Base-by-base conservation (phyloP, 2,888 invertebrate genomes). In the Chrysina gloriosa region DNA sequence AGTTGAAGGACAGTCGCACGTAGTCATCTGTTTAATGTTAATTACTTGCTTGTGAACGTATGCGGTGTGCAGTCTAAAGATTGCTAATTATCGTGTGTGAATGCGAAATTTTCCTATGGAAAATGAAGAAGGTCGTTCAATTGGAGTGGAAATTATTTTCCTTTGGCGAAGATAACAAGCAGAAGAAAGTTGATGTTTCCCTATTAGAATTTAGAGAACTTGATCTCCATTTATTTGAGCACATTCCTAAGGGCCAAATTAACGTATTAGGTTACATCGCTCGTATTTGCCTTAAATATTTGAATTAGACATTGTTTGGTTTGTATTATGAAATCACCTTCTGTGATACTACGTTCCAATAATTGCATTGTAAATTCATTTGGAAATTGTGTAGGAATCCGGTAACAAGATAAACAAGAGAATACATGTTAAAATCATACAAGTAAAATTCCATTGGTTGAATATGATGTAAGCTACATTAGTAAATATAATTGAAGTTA, bases 1-100 rank as follows among this genome's bases (percentile, higher is more conserved):
- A 75, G 73, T 66, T 70, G 72, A 75, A 73, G 72, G 70, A 65
- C 70, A 68, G 70, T 69, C 36, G 69, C 68, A 69, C 68, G 69
- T 69, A 68, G 67, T 52, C 69, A 69, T 73, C 77, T 79, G 77
- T 77, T 77, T 77, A 75, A 77, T 77, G 77, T 78, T 78, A 79
- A 79, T 79, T 79, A 79, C 78, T 75, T 56, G 75, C 73, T 76
- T 77, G 72, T 76, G 76, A 75, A 74, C 19, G 56, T 71, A 72
- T 73, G 74, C 75, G 75, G 75, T 76, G 76, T 71, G 73, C 75
- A 75, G 75, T 75, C 72, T 67, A 63, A 66, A 69, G 69, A 70
- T 61, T 58, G 67, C 48, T 67, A 52, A 63, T 63, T 67, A 52
- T 23, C 42, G 58, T 67, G 52, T 52, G 48, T 36, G 63, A 47